These are phyloP conservation scores for Magallana angulata DNA, from an alignment of 1,140 invertebrate genomes.

Conservation along the genomic window DNA sequence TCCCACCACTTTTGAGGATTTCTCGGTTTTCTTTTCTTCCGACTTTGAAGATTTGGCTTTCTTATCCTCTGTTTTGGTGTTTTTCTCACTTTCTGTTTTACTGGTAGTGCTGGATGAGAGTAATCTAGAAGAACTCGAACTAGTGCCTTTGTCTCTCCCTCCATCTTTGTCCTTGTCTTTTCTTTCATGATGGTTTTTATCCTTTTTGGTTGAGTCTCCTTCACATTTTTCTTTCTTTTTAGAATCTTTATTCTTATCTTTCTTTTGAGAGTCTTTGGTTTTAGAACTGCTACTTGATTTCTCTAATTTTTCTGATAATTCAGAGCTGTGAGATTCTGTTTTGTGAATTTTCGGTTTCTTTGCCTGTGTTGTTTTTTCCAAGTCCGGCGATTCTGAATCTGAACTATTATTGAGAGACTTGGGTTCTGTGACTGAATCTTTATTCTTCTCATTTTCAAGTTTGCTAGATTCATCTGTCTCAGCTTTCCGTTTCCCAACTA, in stretches of 20 bases:
- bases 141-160: conserved; percentile 37
- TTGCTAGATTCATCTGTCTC: conserved; percentile 50
- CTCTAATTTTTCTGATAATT: conserved; percentile 55
- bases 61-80: conserved; percentile 14
- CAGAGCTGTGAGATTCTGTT: conserved; percentile 39
- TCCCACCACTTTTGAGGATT: not conserved
- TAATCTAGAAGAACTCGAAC: conserved; percentile 37
- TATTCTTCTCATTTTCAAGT: conserved; percentile 51
- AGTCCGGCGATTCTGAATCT: conserved; percentile 35
- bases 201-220: conserved; percentile 52
- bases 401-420: conserved; percentile 22
- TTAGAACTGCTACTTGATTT: conserved; percentile 48
- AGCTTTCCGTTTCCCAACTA: conserved; percentile 53
- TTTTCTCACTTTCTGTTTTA: conserved; percentile 9
- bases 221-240: conserved; percentile 64
- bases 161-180: conserved; percentile 63
- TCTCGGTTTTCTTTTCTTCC: conserved; percentile 4
- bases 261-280: conserved; percentile 61
- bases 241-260: conserved; percentile 54
- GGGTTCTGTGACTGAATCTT: conserved; percentile 50
- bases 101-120: conserved; percentile 10
- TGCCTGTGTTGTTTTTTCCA: conserved; percentile 49
- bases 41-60: not conserved
- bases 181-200: conserved; percentile 61
- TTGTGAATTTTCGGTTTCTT: conserved; percentile 49